A percentile compares a stretch with the other conserved stretches of the same genome.
phyloP scores from a whole-genome alignment of 2,113 vertebrate genomes.

The Neolamprologus falcicula region DNA sequence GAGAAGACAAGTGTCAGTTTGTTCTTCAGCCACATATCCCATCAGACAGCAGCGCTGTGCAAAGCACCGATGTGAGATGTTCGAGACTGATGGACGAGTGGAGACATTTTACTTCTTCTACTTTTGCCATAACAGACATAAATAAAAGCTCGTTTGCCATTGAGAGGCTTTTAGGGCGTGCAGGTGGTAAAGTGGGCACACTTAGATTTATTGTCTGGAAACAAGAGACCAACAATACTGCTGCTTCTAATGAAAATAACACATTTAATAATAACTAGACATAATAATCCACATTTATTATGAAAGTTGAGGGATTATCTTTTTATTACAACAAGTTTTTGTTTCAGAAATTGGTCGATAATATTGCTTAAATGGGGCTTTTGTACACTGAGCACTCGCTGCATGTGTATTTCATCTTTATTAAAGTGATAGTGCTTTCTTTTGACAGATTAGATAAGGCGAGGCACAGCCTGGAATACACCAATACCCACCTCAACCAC shows the following conservation, averaged over 20 bases:
- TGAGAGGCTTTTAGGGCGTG: not conserved
- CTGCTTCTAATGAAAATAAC: not conserved
- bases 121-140: not conserved
- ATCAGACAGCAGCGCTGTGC: not conserved
- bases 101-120: not conserved
- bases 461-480: not conserved
- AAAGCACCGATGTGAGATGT: not conserved
- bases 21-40: not conserved
- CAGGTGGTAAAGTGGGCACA: not conserved
- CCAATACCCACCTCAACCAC: not conserved
- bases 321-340: not conserved
- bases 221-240: not conserved
- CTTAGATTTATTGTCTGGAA: not conserved
- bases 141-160: not conserved
- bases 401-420: not conserved
- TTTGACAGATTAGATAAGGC: not conserved
- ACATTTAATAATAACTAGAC: not conserved
- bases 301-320: not conserved
- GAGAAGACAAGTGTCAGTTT: slow-evolving; percentile 46
- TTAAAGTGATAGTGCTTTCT: not conserved
- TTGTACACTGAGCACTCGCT: not conserved
- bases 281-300: not conserved
- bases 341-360: not conserved
- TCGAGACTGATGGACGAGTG: not conserved
- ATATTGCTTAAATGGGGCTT: not conserved